Percentiles rank a stretch among this genome's conserved stretches.
Conservation (phyloP, 2,797 vertebrate species). For the Alauda arvensis region DNA sequence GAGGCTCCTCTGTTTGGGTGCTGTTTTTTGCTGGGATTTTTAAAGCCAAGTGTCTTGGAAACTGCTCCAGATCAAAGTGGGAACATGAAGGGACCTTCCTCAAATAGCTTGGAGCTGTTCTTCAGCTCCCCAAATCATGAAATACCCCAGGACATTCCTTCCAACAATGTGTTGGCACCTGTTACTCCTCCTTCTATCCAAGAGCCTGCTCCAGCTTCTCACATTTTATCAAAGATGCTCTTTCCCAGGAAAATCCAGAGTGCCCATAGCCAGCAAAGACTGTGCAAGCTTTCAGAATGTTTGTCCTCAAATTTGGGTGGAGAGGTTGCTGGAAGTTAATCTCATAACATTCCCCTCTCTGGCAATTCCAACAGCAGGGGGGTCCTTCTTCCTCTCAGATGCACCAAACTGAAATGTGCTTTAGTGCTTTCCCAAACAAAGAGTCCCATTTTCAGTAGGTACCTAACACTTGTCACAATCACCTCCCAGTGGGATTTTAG, state of each 20-base stretch:
- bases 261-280: not conserved
- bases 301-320: not conserved
- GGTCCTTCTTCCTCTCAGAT: not conserved
- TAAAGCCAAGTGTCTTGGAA: not conserved
- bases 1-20: not conserved
- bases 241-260: conserved; percentile 52
- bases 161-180: conserved; percentile 36
- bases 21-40: not conserved
- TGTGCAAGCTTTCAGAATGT: not conserved
- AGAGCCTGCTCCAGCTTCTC: conserved; percentile 11
- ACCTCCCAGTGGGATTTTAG: not conserved
- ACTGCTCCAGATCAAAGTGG: not conserved
- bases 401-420: not conserved
- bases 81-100: not conserved
- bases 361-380: not conserved
- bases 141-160: not conserved
- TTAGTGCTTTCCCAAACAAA: not conserved
- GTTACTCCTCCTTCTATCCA: conserved; percentile 34
- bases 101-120: not conserved
- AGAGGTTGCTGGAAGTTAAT: not conserved
- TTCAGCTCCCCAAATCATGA: not conserved
- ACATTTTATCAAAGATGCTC: not conserved
- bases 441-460: not conserved
- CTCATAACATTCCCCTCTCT: too few species aligned
- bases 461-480: not conserved